Base-by-base conservation (phyloP, 2,888 invertebrate species). In the Sinohyriopsis cumingii region DNA sequence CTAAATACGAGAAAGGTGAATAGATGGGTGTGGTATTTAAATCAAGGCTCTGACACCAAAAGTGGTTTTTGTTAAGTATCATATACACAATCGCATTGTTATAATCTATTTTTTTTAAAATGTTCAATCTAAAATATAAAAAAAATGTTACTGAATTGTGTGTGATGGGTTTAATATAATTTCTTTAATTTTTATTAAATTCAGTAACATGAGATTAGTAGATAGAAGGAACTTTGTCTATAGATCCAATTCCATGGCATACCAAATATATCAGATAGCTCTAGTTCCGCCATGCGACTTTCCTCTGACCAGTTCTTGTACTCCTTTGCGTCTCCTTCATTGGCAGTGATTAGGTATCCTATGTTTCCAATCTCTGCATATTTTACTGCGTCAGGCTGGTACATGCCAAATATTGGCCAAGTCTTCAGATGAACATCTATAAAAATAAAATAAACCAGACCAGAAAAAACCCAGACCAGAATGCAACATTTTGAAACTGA, bases 251-350 rank as follows among this genome's bases (percentile, higher is more conserved):
- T 53, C 19, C 7, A 24, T 19, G 19, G 53, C 59, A 64, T 72
- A 76, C 73, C 76, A 63, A 73, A 75, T n/a, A 63, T 64, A 55
- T 68, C 65, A 7, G 79, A 74, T 3, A 77, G 57, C 1, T 28
- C 28, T 18, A 76, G 9, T 20, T 78, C 59, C 25, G 68, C 55
- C 3, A 77, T 81, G 28, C 76, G 25, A 4, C 25, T 55, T 59
- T 75, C 78, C 55, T 81, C 82, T 1, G 67, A 57, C 62, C 72
- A 65, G n/a, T 72, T 64, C 7, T 28, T 57, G 61, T 84, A 84
- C 20, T 80, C 81, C 65, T 84, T 85, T 15, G 75, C 60, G 54
- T 82, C 82, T 1, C 86, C 86, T 67, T 86, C 85, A 60, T 86
- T 84, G 45, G 84, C 82, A 1, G 83, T 81, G 15, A 86, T 65